Base-by-base conservation (phyloP, 2,888 invertebrate genomes). In the Nemotelus nigrinus region DNA sequence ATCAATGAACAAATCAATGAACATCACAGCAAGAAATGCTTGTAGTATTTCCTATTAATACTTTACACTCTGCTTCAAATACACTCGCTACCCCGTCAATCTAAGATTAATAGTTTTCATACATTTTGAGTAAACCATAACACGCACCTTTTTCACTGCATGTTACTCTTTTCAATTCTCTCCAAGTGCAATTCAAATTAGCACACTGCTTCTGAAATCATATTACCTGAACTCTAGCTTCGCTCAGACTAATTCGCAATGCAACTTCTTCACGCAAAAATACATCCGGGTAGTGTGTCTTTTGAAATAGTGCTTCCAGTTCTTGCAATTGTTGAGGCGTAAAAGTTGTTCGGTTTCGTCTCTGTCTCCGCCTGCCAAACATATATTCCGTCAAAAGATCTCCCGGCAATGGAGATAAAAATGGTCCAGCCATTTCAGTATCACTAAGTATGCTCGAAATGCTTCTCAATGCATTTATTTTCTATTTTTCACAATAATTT, bases 261-360 rank as follows among this genome's bases (percentile, higher is more conserved):
- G 97, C 97, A 6, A 97, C 95, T 88, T 97, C 96, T 86, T 97
- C 97, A 82, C 97, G 90, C 80, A 87, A 81, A 78, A 87, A 87
- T 43, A 97, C 97, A 84, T 97, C 97, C 4, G 97, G 97, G 86
- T 97, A 97, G 84, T 97, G 97, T 0, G 97, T 97, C 87, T 96
- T 96, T 86, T 96, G 96, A 87, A 97, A 97, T 43, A 97, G 89
- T 0, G 95, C 93, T 86, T 97, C 97, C 83, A 97, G 87, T 84
- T 97, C 96, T 84, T 95, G 94, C 68, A 97, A 89, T 87, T 97
- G 97, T 85, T 96, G 96, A 1, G 97, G 96, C 47, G 96, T 96
- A 86, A 97, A 97, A 0, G 97, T 97, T 6, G 97, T 97, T 50
- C 97, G 90, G 87, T 97, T 97, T 79, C 97, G 90, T 79, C 97